phyloP scores from a whole-genome alignment of 64 coral and sea anemone genomes.

The Catalaphyllia jardinei region DNA sequence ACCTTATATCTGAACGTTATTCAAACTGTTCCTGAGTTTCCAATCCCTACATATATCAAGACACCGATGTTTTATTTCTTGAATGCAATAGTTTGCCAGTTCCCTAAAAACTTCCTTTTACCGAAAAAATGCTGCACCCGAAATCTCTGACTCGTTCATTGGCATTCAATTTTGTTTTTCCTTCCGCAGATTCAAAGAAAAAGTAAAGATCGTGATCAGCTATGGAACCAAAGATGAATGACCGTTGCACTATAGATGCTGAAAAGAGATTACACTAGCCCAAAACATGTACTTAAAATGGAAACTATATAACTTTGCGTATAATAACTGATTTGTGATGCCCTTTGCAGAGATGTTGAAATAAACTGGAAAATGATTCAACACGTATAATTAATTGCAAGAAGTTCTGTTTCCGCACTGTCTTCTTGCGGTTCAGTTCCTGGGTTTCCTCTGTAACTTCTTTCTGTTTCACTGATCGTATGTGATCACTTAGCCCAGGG shows the following conservation, averaged over 20 bases:
- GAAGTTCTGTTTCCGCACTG: too few relatives aligned
- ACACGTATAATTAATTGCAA: not conserved
- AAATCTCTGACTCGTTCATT: not conserved
- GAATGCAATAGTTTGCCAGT: too few relatives aligned
- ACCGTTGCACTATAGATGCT: too few relatives aligned
- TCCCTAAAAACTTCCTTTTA: too few relatives aligned
- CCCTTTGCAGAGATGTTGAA: not conserved
- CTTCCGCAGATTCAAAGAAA: not conserved
- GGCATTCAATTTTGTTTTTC: not conserved
- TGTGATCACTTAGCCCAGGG: not conserved
- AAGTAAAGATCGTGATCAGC: not conserved
- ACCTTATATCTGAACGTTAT: too few relatives aligned
- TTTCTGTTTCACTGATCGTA: not conserved
- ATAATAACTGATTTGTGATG: conserved; percentile 1
- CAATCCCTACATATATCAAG: too few relatives aligned
- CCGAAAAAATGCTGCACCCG: not conserved
- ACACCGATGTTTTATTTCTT: too few relatives aligned
- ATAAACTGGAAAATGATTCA: not conserved
- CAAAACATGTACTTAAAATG: not conserved
- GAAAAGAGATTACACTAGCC: not conserved
- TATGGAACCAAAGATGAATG: not conserved
- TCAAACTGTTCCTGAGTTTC: too few relatives aligned
- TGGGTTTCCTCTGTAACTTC: not conserved
- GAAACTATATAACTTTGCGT: not conserved
- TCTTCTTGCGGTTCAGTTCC: too few relatives aligned